phyloP scores from a whole-genome alignment of 2,888 invertebrate species.

The Orthosia gracilis region DNA sequence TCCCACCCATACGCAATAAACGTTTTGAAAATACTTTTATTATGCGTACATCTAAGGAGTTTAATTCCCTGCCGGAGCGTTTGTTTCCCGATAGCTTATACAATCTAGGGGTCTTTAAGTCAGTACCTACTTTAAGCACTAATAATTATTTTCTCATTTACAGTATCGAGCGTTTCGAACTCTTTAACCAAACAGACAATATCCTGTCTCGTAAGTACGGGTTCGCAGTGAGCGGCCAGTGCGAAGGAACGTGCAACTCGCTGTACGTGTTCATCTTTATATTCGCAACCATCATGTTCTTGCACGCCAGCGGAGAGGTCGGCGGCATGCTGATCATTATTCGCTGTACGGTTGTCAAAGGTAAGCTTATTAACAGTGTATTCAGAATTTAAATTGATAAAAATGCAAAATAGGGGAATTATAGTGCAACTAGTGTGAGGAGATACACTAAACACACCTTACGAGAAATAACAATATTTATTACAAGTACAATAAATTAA shows the following conservation, averaged over 20 bases:
- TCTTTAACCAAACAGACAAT: conserved; percentile 58
- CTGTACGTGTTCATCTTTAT: conserved; percentile 95
- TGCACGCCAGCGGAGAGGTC: conserved; percentile 98
- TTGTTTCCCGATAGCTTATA: too few relatives aligned
- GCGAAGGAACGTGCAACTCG: conserved; percentile 95
- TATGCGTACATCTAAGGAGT: too few relatives aligned
- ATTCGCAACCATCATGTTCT: conserved; percentile 97
- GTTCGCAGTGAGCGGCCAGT: conserved; percentile 94
- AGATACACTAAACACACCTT: too few relatives aligned
- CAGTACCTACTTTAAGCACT: not conserved
- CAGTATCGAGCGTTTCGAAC: conserved; percentile 77
- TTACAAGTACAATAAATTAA: too few relatives aligned
- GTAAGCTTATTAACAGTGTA: conserved; percentile 71
- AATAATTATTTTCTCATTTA: not conserved
- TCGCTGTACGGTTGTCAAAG: conserved; percentile 96
- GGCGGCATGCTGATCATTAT: conserved; percentile 97
- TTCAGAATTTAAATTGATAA: too few relatives aligned
- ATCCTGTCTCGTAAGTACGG: conserved; percentile 69
- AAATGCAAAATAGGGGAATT: too few relatives aligned
- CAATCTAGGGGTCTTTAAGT: too few relatives aligned
- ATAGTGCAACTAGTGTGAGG: too few relatives aligned
- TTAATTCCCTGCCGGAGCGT: too few relatives aligned
- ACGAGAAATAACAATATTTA: too few relatives aligned
- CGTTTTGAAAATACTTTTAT: too few relatives aligned
- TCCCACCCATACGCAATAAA: too few relatives aligned